Evolutionary conservation across 2,797 vertebrate species (phyloP), one percentile per base, ranked within the genome.

Genomic region (Naso thynnoides): DNA sequence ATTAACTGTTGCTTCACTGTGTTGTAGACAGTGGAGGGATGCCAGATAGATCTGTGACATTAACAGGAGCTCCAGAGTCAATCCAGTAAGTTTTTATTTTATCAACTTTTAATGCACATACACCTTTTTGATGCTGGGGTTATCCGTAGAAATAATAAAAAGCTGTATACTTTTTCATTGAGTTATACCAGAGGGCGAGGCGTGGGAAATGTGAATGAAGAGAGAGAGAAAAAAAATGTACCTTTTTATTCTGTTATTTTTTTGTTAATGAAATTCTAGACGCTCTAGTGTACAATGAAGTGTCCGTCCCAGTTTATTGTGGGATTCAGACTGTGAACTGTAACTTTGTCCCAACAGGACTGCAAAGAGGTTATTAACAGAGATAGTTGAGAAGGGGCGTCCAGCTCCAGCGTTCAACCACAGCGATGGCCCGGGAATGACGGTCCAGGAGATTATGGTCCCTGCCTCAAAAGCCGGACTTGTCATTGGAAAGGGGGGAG

Each of bases 401-500:
- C 98, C 98, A 6, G 93, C 97, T 6, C 98, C 98, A 45, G 96
- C 96, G 0, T 99, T 98, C 86, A 97, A 99, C 90, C 97, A 98
- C 89, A 96, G 94, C 8, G 97, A 98, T 52, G 97, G 97, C 66
- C 96, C 97, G 1, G 98, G 98, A 78, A 98, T 97, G 93, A 94
- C 97, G 1, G 97, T 99, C 68, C 98, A 99, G 88, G 98, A 99
- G 94, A 97, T 99, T 45, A 98, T 99, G 95, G 97, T 99, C 86
- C 98, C 98, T 71, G 96, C 98, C 65, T 96, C 97, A 82, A 99
- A 99, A 94, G 98, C 98, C 0, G 98, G 98, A 53, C 95, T 99
- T 39, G 98, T 99, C 85, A 99, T 99, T 79, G 98, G 98, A 61
- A 99, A 99, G 78, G 98, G 98, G 50, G 98, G 98, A 57, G 98